These are phyloP conservation scores for Cryptomyrus ogoouensis DNA, from an alignment of 2,113 vertebrate genomes.

Conservation along the genomic window DNA sequence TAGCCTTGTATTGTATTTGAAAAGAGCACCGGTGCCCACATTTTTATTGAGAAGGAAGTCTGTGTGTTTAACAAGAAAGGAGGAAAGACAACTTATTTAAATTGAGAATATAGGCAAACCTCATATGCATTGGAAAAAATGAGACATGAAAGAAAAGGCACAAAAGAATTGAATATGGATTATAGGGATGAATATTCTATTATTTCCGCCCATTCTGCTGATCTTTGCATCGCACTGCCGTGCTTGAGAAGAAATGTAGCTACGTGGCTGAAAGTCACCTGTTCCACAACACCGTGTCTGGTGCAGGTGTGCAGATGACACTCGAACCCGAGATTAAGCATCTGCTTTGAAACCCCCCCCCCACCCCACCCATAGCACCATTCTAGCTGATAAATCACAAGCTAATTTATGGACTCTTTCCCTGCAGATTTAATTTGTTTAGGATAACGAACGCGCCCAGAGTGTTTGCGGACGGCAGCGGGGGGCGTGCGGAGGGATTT, in stretches of 20 bases:
- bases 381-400: constrained; percentile 71
- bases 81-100: constrained; percentile 75
- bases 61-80: constrained; percentile 50
- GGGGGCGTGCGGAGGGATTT: constrained; percentile 74
- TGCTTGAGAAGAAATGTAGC: constrained; percentile 68
- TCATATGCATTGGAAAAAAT: constrained; percentile 76
- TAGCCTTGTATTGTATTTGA: constrained; percentile 60
- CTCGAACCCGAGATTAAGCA: constrained; percentile 83
- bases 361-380: constrained; percentile 47
- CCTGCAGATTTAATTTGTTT: constrained; percentile 76
- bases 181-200: constrained; percentile 96
- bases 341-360: constrained; percentile 51
- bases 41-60: constrained; percentile 64
- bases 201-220: constrained; percentile 87
- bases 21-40: constrained; percentile 57
- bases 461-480: constrained; percentile 78
- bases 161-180: constrained; percentile 92
- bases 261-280: constrained; percentile 70
- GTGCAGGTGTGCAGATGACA: constrained; percentile 77
- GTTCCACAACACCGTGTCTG: constrained; percentile 66
- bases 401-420: constrained; percentile 80
- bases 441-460: constrained; percentile 82
- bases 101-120: constrained; percentile 69
- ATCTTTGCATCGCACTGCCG: constrained; percentile 84
- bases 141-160: constrained; percentile 51